Evolutionary conservation across 1,140 invertebrate species (phyloP).

Genomic region (Colletes latitarsis): DNA sequence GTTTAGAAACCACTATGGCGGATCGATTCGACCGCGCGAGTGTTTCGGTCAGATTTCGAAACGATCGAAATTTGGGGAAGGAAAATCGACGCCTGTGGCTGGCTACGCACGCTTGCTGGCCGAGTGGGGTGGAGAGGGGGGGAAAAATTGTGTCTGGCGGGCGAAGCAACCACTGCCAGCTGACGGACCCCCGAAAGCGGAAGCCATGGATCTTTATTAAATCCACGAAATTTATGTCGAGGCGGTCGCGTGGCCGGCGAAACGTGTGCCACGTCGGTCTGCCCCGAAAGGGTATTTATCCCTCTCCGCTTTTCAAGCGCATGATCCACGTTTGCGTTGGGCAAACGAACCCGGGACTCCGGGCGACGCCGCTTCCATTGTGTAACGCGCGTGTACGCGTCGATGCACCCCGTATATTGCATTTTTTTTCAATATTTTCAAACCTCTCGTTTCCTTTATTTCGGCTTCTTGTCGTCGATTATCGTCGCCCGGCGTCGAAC

Average conservation of each 20-base stretch:
- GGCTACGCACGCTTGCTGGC: not conserved
- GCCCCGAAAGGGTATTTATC: constrained; percentile 58
- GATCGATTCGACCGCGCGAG: too few species aligned
- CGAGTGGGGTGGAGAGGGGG: not conserved
- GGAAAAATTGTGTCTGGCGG: not conserved
- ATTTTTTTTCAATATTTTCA: constrained; percentile 18
- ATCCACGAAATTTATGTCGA: constrained; percentile 66
- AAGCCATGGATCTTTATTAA: constrained; percentile 71
- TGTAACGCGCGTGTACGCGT: constrained; percentile 5
- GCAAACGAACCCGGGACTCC: constrained; percentile 35
- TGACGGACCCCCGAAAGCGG: constrained; percentile 29
- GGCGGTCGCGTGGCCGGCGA: constrained; percentile 61
- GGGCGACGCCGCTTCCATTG: constrained; percentile 30
- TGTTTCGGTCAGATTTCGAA: not conserved
- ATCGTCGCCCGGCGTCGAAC: not conserved
- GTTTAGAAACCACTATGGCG: too few species aligned
- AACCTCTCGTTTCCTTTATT: not conserved
- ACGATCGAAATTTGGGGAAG: not conserved
- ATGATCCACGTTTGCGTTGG: constrained; percentile 44
- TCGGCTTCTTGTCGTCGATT: constrained; percentile 3
- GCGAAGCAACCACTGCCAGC: constrained; percentile 8
- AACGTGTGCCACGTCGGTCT: constrained; percentile 39
- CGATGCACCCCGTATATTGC: constrained; percentile 23
- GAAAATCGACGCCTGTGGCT: constrained; percentile 37
- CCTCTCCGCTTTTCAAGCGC: constrained; percentile 21